Evolutionary conservation across 2,797 vertebrate genomes (phyloP), one percentile per base, ranked within the genome.

Genomic region (Crocidura indochinensis): DNA sequence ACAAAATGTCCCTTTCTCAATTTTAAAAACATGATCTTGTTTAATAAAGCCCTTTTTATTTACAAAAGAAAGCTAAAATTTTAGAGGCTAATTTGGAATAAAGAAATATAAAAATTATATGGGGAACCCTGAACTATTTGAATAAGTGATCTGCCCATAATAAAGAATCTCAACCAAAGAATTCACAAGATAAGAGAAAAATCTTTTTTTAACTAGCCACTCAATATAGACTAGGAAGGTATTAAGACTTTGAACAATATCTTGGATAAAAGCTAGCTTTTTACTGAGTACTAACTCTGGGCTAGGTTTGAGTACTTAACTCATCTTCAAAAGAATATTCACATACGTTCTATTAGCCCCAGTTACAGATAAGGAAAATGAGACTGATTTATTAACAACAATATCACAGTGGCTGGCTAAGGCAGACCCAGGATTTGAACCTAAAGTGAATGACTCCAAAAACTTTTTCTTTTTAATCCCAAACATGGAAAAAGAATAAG

Each of bases 381-480:
- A 95, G 31, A 46, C 38, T 77, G 10, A 88, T 60, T 20, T 90
- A 6, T 78, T 87, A 77, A 87, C n/a, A 84, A 83, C 79, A 68
- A 26, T 84, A 14, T 62, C 10, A 7, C 0, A 51, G 31, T 22
- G 44, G 27, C 24, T 80, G 72, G 49, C 26, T 6, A n/a, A 84
- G 12, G 62, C 15, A 12, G 65, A 83, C n/a, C 8, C 22, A 67
- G 26, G 38, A 77, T 64, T 47, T 47, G 19, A 94, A 84, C 12
- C 10, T 17, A 77, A 20, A 22, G 68, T 53, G 47, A 27, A 0
- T 22, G 60, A 90, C 80, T 84, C 60, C 49, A 91, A 49, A 87
- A 53, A 64, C 53, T 44, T 86, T 75, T 22, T 8, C 29, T 74
- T 49, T 85, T 73, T 77, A 26, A 69, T 69, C 20, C 24, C 10